Conservation (phyloP, 2,113 vertebrate species). For the Ceuthmochares aereus region DNA sequence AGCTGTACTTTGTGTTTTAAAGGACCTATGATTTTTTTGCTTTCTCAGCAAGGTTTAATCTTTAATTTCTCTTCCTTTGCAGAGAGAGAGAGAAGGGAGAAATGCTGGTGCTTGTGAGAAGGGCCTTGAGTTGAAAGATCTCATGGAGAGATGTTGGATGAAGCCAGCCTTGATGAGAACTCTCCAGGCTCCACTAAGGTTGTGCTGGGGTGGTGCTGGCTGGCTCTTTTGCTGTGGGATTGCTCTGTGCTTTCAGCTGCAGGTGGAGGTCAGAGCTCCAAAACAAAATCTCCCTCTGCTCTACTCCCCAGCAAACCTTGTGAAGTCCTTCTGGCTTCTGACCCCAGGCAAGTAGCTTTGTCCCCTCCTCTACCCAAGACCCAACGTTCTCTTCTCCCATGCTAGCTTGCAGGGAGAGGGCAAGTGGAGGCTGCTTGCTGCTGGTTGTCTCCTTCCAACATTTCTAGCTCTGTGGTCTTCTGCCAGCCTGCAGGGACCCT, state of each 20-base stretch:
- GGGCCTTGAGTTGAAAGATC: background rate
- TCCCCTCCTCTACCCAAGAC: background rate
- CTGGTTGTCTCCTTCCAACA: background rate
- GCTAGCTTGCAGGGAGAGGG: background rate
- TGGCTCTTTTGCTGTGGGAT: background rate
- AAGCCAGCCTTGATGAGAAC: background rate
- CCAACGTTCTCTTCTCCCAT: background rate
- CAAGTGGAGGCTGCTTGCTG: background rate
- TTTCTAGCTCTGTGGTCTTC: background rate
- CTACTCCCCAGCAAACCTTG: background rate
- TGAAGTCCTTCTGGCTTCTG: background rate
- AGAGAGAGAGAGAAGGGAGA: background rate
- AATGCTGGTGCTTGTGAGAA: background rate
- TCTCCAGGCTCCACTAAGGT: background rate
- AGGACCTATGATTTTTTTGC: background rate
- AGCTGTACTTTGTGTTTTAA: background rate
- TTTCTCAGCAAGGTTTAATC: background rate
- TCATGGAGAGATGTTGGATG: background rate
- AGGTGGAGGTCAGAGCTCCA: background rate
- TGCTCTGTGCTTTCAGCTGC: background rate
- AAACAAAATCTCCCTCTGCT: background rate
- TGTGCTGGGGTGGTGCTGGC: background rate
- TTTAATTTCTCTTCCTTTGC: slow-evolving; percentile 4
- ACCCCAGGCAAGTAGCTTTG: background rate
- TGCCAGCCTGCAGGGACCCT: background rate